A percentile compares a stretch with the other conserved stretches of the same genome.
phyloP scores from a whole-genome alignment of 2,888 invertebrate species.

The Nasonia oneida region DNA sequence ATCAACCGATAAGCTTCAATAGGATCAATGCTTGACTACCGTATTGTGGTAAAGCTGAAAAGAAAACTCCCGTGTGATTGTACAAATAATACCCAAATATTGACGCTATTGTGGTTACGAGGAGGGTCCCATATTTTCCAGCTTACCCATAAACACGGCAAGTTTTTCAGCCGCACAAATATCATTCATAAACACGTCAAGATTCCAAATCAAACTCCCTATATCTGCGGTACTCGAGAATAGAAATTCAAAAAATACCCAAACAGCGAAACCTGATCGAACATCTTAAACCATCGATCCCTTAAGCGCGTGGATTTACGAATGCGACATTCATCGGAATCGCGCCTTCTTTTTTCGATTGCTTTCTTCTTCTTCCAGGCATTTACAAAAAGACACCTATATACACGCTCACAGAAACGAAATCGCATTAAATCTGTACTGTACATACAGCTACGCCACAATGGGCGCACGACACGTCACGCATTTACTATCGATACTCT shows the following conservation, averaged over 20 bases:
- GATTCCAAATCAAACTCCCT: background rate
- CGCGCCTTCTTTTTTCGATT: background rate
- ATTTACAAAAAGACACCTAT: background rate
- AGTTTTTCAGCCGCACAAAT: constrained; percentile 24
- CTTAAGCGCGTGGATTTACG: background rate
- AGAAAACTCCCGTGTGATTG: constrained; percentile 15
- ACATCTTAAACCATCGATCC: constrained; percentile 11
- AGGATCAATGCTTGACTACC: background rate
- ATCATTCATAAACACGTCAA: constrained; percentile 6
- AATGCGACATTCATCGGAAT: background rate
- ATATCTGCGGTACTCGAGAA: background rate
- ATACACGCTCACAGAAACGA: constrained; percentile 24
- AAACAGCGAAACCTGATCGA: constrained; percentile 1
- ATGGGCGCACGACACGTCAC: background rate
- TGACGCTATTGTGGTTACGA: background rate
- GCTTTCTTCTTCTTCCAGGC: background rate
- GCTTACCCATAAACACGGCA: background rate
- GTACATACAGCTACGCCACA: background rate
- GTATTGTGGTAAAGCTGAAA: background rate
- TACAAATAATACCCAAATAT: constrained; percentile 46
- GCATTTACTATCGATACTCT: constrained; percentile 49
- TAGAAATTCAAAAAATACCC: background rate
- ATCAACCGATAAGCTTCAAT: constrained; percentile 3
- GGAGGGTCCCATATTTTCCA: background rate
- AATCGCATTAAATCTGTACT: constrained; percentile 57